Base-by-base conservation (phyloP, 2,113 vertebrate species). In the Tetraodon nigroviridis region DNA sequence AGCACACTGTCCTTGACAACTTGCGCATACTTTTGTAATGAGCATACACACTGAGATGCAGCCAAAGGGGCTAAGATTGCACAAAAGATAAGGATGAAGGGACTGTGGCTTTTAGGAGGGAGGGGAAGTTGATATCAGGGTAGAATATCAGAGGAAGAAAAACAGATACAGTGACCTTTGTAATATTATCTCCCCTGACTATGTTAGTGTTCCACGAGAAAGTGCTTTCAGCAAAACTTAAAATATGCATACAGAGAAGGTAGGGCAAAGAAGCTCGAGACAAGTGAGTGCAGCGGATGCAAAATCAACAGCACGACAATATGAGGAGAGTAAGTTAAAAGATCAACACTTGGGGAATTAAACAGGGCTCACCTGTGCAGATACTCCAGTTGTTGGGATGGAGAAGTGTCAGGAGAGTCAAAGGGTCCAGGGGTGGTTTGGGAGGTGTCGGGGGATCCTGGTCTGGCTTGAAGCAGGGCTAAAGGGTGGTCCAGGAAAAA, bases 361-460 rank as follows among this genome's bases (percentile, higher is more conserved):
- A 63, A 19, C 17, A 44, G 70, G 18, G 81, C 90, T 87, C 90
- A 92, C 90, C 90, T 90, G 87, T 61, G 83, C 45, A 61, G 72
- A 66, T 58, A 58, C 47, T 52, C 4, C 48, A 45, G 51, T 22
- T 75, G 73, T 61, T 73, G 84, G 88, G 89, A 86, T 56, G 88
- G 85, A 90, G 84, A 88, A 87, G 85, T 86, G 44, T 16, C 15
- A 87, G 90, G 90, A 91, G 81, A 90, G 89, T 89, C 86, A 87
- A 90, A 90, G 87, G 89, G 87, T 90, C 86, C 88, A 32, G 86
- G 87, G 84, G 87, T 64, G 80, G 87, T 86, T 78, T 78, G 71
- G 82, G 76, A 57, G 82, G 76, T 61, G 77, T 81, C 65, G 67
- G 56, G 71, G 82, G 78, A 67, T 61, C 69, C 51, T 15, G 58